phyloP scores from a whole-genome alignment of 1,140 invertebrate genomes.

The Propsilocerus akamusi region DNA sequence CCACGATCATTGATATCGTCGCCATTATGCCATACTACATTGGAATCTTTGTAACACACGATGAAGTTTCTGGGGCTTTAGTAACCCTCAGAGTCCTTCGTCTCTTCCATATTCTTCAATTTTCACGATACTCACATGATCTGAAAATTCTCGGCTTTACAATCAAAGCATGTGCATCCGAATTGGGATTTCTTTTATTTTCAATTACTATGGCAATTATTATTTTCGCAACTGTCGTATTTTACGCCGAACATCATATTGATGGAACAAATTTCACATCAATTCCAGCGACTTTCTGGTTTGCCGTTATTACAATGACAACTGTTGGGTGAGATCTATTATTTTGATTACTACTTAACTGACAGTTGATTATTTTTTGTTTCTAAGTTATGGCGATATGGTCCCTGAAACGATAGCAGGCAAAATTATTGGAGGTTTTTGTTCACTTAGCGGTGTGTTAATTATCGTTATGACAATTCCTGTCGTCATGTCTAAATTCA shows the following conservation, averaged over 20 bases:
- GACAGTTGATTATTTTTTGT: not conserved
- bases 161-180: conserved; percentile 96
- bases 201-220: conserved; percentile 99
- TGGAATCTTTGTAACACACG: conserved; percentile 78
- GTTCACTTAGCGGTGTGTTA: conserved; percentile 94
- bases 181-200: conserved; percentile 97
- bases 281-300: conserved; percentile 99
- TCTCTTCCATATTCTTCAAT: conserved; percentile 99
- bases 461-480: conserved; percentile 99
- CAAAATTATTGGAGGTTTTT: conserved; percentile 97
- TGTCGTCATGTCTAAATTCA: conserved; percentile 99
- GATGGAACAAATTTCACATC: conserved; percentile 91
- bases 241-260: conserved; percentile 98
- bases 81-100: conserved; percentile 96
- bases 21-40: conserved; percentile 99
- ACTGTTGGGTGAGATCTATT: conserved; percentile 97
- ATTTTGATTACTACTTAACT: not conserved
- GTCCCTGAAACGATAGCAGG: conserved; percentile 96
- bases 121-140: conserved; percentile 97
- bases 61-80: conserved; percentile 97
- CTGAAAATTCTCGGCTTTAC: conserved; percentile 97
- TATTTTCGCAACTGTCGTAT: conserved; percentile 99
- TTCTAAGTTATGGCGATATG: conserved; percentile 97
- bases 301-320: conserved; percentile 99
- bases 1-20: conserved; percentile 99